phyloP scores from a whole-genome alignment of 2,888 invertebrate genomes.

The Eutolmus rufibarbis region DNA sequence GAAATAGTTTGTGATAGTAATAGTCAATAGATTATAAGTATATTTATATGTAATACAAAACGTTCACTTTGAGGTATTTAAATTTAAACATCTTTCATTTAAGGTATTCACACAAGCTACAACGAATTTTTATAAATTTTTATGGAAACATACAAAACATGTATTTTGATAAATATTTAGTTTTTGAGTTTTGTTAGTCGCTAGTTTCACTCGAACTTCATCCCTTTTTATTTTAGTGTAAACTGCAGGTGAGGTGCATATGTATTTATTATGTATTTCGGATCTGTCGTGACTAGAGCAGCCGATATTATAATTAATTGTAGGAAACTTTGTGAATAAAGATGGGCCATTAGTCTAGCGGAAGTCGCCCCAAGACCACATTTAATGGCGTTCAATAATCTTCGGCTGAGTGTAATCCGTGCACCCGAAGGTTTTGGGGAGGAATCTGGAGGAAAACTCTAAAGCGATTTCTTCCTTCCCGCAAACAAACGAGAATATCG shows the following conservation, averaged over 20 bases:
- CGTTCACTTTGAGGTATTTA: too few relatives aligned
- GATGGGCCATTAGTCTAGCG: background rate
- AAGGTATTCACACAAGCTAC: too few relatives aligned
- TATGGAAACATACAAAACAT: too few relatives aligned
- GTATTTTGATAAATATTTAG: too few relatives aligned
- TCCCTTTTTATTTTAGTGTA: too few relatives aligned
- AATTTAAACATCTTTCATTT: too few relatives aligned
- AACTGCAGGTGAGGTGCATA: background rate
- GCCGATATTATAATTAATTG: background rate
- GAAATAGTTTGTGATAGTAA: too few relatives aligned
- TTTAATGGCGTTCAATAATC: background rate
- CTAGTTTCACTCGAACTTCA: too few relatives aligned
- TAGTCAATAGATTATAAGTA: too few relatives aligned
- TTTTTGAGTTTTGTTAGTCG: too few relatives aligned
- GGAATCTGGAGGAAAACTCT: background rate
- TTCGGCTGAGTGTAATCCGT: background rate
- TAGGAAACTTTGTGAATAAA: background rate
- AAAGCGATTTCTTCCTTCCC: background rate
- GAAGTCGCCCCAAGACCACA: background rate
- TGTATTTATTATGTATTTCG: background rate
- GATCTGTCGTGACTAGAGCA: background rate
- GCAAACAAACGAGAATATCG: background rate
- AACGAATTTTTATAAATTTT: too few relatives aligned
- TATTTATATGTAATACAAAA: too few relatives aligned
- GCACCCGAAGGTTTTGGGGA: background rate